phyloP scores from a whole-genome alignment of 2,797 vertebrate species.

The Siniperca obscura region DNA sequence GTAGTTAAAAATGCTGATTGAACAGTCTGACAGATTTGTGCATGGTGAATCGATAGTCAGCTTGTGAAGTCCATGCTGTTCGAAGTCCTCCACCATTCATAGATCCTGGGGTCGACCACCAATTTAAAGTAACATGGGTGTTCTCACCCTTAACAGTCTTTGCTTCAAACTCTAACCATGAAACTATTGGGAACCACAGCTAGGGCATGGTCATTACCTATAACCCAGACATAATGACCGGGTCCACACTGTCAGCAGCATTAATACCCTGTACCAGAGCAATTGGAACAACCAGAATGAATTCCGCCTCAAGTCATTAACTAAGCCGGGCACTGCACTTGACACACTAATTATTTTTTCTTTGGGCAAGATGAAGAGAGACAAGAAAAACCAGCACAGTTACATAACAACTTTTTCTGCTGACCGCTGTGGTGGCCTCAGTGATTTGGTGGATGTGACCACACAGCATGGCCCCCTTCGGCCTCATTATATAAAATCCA shows the following conservation, averaged over 20 bases:
- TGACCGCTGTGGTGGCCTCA: slow-evolving; percentile 48
- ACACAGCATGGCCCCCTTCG: slow-evolving; percentile 22
- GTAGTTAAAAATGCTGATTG: background rate
- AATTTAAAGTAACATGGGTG: background rate
- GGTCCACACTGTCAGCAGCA: slow-evolving; percentile 9
- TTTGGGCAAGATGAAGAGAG: slow-evolving; percentile 34
- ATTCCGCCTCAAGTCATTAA: slow-evolving; percentile 18
- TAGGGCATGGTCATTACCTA: background rate
- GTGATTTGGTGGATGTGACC: slow-evolving; percentile 53
- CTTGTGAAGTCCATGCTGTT: background rate
- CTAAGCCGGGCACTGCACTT: background rate
- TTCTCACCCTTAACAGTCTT: background rate
- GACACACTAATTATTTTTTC: slow-evolving; percentile 45
- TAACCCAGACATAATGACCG: background rate
- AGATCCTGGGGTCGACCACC: background rate
- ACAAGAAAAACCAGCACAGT: slow-evolving; percentile 59
- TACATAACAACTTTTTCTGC: slow-evolving; percentile 62
- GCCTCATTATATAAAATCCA: slow-evolving; percentile 54
- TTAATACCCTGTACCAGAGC: background rate
- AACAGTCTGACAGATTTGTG: background rate
- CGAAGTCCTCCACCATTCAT: background rate
- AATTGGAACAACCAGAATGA: background rate
- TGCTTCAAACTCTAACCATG: background rate
- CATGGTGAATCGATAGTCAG: background rate
- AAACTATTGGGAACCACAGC: background rate